Percentiles rank a stretch among this genome's conserved stretches.
Conservation (phyloP, 2,113 vertebrate species). For the Xyrauchen texanus region DNA sequence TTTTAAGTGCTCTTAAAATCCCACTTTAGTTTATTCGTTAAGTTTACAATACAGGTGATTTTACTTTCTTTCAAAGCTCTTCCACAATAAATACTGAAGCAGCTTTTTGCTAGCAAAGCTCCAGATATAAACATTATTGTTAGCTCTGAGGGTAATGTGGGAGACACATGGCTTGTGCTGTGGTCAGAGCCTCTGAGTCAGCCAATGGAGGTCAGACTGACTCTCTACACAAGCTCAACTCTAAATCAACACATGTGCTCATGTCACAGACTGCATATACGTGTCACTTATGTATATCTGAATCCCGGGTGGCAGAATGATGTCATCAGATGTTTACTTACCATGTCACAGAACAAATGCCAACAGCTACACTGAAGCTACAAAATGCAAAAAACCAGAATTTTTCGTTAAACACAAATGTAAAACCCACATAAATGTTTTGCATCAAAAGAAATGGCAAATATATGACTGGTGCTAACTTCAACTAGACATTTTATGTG, state of each 20-base stretch:
- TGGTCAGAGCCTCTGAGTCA: not conserved
- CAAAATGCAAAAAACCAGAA: too few relatives aligned
- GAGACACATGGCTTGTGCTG: not conserved
- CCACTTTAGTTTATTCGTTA: constrained; percentile 15
- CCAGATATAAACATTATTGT: constrained; percentile 25
- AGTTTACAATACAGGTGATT: constrained; percentile 15
- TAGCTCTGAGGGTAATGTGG: not conserved
- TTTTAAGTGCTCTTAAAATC: constrained; percentile 13
- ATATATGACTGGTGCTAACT: too few relatives aligned
- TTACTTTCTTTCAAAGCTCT: constrained; percentile 17
- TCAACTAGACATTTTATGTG: constrained; percentile 7
- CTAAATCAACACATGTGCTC: constrained; percentile 18
- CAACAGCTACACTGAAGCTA: not conserved
- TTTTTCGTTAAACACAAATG: too few relatives aligned
- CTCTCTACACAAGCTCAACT: constrained; percentile 48
- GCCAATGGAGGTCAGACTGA: constrained; percentile 33
- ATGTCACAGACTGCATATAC: constrained; percentile 64
- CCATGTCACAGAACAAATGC: constrained; percentile 51
- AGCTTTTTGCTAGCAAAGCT: not conserved
- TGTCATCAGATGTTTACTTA: constrained; percentile 61
- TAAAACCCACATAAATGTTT: too few relatives aligned
- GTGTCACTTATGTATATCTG: constrained; percentile 61
- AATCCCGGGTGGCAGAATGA: constrained; percentile 50
- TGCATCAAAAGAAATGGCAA: too few relatives aligned
- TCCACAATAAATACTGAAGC: not conserved